phyloP scores from a whole-genome alignment of 2,888 invertebrate genomes.

The Latrodectus elegans region DNA sequence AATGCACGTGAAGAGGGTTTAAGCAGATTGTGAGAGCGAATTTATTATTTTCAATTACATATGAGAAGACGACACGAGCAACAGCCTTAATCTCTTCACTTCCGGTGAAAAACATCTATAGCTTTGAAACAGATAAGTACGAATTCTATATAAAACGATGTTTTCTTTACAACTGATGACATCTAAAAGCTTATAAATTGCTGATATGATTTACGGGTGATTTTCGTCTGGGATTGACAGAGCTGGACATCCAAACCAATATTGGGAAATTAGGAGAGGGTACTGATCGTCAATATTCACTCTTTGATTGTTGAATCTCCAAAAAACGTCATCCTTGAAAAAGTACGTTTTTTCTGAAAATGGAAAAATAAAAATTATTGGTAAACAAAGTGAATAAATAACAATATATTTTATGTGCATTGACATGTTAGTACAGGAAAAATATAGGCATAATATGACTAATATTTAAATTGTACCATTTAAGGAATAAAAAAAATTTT shows the following conservation, averaged over 20 bases:
- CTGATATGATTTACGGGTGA: not conserved
- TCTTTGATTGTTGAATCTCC: conserved; percentile 76
- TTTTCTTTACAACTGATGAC: not conserved
- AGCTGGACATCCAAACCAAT: conserved; percentile 81
- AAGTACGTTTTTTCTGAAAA: conserved; percentile 90
- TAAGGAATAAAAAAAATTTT: no score
- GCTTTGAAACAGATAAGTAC: no score
- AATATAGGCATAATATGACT: no score
- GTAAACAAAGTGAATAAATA: conserved; percentile 4
- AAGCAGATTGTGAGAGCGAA: no score
- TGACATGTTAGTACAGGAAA: not conserved
- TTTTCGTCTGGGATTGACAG: no score
- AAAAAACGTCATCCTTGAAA: conserved; percentile 87
- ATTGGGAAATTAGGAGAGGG: conserved; percentile 81
- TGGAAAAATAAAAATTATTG: not conserved
- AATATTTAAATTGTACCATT: no score
- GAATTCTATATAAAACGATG: no score
- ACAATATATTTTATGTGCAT: conserved; percentile 4
- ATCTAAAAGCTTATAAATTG: not conserved
- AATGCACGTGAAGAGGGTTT: no score
- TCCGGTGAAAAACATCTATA: no score
- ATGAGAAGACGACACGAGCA: no score
- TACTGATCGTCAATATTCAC: conserved; percentile 87
- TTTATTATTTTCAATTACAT: no score
- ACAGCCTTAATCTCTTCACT: no score